Base-by-base conservation (phyloP, 1,140 invertebrate species). In the Phocides pigmalion region DNA sequence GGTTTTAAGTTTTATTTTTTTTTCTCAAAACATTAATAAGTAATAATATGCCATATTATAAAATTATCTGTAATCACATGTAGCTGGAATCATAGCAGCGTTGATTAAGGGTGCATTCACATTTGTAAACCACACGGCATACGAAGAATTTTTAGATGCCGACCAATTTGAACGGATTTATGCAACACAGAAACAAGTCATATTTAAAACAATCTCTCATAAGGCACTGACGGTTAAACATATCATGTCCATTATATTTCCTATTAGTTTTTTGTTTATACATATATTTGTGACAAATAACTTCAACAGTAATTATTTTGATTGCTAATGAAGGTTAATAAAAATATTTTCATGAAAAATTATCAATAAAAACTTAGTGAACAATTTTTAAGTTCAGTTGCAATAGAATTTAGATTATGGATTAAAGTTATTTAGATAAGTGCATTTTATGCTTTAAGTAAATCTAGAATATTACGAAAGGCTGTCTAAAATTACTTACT, bases 201-300 rank as follows among this genome's bases (percentile, higher is more conserved):
- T 0, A 44, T 16, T 44, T 19, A 35, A 44, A 44, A 19, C 9
- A 44, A 19, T 19, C 1, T 44, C 16, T 44, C 12, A 44, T 44
- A 44, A 44, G 41, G 41, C 41, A 44, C 41, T 35, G 32, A n/a
- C 32, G 32, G 32, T 35, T 35, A n/a, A n/a, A 35, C 11, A 28
- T 28, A 35, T n/a, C n/a, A n/a, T 35, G 2, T 32, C 8, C 28
- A 32, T 22, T 22, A 8, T 28, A 28, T 3, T 4, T 28, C 9
- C 9, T 8, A 28, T 3, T n/a, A n/a, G n/a, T n/a, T n/a, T 28
- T 28, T 28, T 28, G 25, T 3, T 28, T 4, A 28, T 28, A 3
- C 20, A 22, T 22, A 5, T 22, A 22, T 5, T n/a, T n/a, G n/a
- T n/a, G n/a, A n/a, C n/a, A n/a, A n/a, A n/a, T n/a, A n/a, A n/a